Percentiles rank a stretch among this genome's conserved stretches.
Conservation (phyloP, 2,113 vertebrate species). For the Poeciliopsis occidentalis region DNA sequence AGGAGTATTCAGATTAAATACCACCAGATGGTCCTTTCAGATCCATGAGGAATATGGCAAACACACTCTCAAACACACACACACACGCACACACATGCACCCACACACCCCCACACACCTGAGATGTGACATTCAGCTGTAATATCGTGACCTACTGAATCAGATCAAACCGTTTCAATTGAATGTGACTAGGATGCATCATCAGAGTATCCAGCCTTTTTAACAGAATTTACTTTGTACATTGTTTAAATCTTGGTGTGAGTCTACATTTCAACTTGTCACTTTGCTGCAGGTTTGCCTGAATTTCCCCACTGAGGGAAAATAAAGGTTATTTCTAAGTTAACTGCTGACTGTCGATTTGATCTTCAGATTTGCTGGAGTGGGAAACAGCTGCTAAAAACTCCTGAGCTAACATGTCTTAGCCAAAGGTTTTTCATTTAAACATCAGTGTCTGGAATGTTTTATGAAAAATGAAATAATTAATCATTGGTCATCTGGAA, state of each 20-base stretch:
- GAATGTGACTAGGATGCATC: neutral
- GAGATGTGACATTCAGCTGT: neutral
- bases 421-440: neutral
- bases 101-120: neutral
- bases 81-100: neutral
- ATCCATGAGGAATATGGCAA: neutral
- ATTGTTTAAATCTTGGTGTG: no score
- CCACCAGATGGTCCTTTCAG: neutral
- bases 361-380: neutral
- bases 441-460: neutral
- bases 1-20: neutral
- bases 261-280: no score
- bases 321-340: neutral
- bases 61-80: neutral
- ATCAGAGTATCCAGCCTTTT: neutral
- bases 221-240: no score
- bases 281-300: no score
- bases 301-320: no score
- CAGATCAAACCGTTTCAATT: no score
- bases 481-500: conserved; percentile 2
- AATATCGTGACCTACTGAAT: no score
- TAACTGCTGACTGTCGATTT: neutral
- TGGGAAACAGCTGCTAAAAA: neutral
- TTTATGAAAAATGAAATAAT: neutral
- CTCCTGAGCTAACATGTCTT: neutral